phyloP scores from a whole-genome alignment of 2,113 vertebrate genomes.

The Piliocolobus tephrosceles region DNA sequence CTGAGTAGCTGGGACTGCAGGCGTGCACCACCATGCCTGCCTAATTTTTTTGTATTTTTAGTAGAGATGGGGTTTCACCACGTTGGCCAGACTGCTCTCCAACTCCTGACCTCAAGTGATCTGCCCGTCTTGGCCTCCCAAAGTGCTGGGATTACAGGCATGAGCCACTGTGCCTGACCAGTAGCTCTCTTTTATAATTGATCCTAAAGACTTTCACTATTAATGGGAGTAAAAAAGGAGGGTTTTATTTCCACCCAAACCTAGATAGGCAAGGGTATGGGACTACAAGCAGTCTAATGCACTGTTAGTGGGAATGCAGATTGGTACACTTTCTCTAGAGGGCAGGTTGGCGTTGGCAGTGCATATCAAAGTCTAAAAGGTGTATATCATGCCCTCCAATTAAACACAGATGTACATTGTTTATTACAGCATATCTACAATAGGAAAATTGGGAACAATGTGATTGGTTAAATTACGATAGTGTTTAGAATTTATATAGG shows the following conservation, averaged over 20 bases:
- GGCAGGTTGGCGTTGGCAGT: neutral
- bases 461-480: neutral
- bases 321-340: neutral
- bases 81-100: too few species aligned
- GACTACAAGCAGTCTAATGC: neutral
- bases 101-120: too few species aligned
- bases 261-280: neutral
- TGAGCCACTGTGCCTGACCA: too few species aligned
- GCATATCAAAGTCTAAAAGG: neutral
- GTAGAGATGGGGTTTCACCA: too few species aligned
- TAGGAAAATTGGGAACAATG: neutral
- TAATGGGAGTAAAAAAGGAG: slow-evolving; percentile 26
- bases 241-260: neutral
- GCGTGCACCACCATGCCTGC: too few species aligned
- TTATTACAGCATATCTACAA: neutral
- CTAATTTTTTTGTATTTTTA: too few species aligned
- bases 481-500: neutral
- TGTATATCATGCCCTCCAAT: neutral
- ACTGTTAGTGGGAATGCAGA: neutral
- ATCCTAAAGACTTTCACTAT: neutral
- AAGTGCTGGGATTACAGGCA: too few species aligned
- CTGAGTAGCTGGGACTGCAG: too few species aligned
- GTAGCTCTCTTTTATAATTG: neutral
- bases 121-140: too few species aligned
- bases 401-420: neutral